phyloP scores from a whole-genome alignment of 2,797 vertebrate genomes.

The Oophaga sylvatica region DNA sequence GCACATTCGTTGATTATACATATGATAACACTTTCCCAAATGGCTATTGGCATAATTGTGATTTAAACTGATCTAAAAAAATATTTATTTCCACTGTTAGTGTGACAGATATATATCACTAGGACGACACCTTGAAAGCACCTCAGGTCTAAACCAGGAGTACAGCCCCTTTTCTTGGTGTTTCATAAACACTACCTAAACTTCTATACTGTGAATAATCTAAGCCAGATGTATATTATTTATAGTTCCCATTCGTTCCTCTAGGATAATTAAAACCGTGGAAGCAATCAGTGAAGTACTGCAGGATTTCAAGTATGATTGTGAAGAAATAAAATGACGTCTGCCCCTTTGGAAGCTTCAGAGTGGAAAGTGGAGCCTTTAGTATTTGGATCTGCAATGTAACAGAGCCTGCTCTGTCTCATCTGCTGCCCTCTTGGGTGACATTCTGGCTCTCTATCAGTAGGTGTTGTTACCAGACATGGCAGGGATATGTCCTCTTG shows the following conservation, averaged over 20 bases:
- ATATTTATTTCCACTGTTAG: constrained; percentile 30
- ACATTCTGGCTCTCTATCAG: constrained; percentile 17
- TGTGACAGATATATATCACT: constrained; percentile 38
- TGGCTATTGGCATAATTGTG: background rate
- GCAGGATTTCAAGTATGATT: constrained; percentile 95
- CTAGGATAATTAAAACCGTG: constrained; percentile 94
- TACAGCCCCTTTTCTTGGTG: constrained; percentile 62
- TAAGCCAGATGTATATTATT: constrained; percentile 80
- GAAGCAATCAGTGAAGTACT: constrained; percentile 92
- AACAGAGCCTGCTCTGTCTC: constrained; percentile 9
- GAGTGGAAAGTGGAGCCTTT: constrained; percentile 56
- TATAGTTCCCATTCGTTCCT: constrained; percentile 80
- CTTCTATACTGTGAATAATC: constrained; percentile 70
- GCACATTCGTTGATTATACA: background rate
- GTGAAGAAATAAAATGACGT: constrained; percentile 85
- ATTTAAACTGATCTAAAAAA: background rate
- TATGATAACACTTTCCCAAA: background rate
- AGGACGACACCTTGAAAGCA: constrained; percentile 36
- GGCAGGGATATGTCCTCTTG: constrained; percentile 18
- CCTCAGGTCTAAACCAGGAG: constrained; percentile 45
- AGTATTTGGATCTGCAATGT: constrained; percentile 21
- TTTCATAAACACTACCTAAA: constrained; percentile 73
- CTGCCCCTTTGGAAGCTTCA: constrained; percentile 65
- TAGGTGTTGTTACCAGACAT: constrained; percentile 15
- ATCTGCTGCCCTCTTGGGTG: constrained; percentile 24